Evolutionary conservation across 2,113 vertebrate genomes (phyloP), one percentile per base, ranked within the genome.

Genomic region (Amazona vittata): DNA sequence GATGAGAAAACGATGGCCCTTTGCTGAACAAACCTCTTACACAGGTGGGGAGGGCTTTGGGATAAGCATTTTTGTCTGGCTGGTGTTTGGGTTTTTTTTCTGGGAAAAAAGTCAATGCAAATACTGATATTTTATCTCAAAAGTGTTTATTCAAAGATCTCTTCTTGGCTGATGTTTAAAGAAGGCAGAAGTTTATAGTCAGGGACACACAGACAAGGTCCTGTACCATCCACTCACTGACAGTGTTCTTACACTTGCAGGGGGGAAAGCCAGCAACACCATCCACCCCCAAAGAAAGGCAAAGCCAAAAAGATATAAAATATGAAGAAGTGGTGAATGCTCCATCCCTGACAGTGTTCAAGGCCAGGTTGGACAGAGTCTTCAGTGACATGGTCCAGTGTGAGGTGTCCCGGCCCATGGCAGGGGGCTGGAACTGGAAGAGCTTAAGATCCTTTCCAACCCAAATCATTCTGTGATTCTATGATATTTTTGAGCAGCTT

Each of bases 71-170:
- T 91, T 64, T 71, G 5, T 20, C 46, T 52, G 4, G 11, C 26
- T 50, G 21, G 2, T 60, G 9, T 24, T 73, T 60, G 5, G 4
- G 4, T 1, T 4, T 28, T 55, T 73, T 35, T 43, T 9, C 0
- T 1, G 6, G 8, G 4, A 3, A 33, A 78, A 19, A 33, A 2
- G 10, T 52, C 20, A 57, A 17, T 16, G 8, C 9, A 78, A 59
- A 43, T 46, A 55, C 2, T 37, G 57, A 43, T 31, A 16, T 7
- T 68, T 84, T 85, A 4, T 60, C 60, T 65, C 15, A 77, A 31
- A 84, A 71, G 17, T 5, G 0, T 52, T 68, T 89, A 20, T 75
- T 67, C 22, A 26, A 47, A 70, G 12, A 8, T 52, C 6, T 76
- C 24, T 70, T 89, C 75, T 28, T 41, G 49, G 10, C 1, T 79